These are phyloP conservation scores for Camptogramma bilineatum DNA, from an alignment of 2,888 invertebrate species.

Conservation along the genomic window DNA sequence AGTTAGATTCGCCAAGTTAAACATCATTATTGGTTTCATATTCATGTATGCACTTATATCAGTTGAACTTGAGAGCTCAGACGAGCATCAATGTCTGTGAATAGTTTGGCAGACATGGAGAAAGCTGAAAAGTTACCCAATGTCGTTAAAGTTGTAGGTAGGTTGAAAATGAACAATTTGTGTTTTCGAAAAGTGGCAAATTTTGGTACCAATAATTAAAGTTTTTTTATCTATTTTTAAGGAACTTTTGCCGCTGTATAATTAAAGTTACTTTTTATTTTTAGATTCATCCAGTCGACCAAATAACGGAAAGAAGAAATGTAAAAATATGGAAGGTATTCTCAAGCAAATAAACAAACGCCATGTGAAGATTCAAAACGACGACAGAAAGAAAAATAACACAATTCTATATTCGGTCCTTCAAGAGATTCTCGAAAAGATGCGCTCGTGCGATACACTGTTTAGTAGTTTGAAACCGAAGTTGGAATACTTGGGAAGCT, in stretches of 20 bases:
- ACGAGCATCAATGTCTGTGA: not conserved
- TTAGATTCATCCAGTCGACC: slow-evolving; percentile 15
- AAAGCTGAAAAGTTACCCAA: not conserved
- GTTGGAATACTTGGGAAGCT: slow-evolving; percentile 67
- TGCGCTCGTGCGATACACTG: slow-evolving; percentile 56
- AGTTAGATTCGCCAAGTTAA: too few species aligned
- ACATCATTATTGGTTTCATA: not conserved
- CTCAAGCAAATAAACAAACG: slow-evolving; percentile 58
- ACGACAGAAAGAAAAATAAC: slow-evolving; percentile 59
- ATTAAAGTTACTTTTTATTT: slow-evolving; percentile 2
- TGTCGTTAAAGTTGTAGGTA: not conserved
- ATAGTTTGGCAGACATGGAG: not conserved
- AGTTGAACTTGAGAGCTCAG: not conserved
- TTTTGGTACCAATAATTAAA: too few species aligned
- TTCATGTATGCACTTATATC: too few species aligned
- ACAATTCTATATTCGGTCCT: slow-evolving; percentile 58
- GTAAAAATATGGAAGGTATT: slow-evolving; percentile 53
- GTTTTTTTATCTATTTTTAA: too few species aligned
- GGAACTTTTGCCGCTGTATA: too few species aligned
- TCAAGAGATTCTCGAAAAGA: slow-evolving; percentile 53
- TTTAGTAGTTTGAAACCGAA: slow-evolving; percentile 64
- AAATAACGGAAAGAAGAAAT: slow-evolving; percentile 29
- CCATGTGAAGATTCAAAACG: slow-evolving; percentile 57
- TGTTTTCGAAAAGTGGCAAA: not conserved
- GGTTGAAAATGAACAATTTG: not conserved